phyloP scores from a whole-genome alignment of 2,888 invertebrate species.

The Conchocele bisecta region DNA sequence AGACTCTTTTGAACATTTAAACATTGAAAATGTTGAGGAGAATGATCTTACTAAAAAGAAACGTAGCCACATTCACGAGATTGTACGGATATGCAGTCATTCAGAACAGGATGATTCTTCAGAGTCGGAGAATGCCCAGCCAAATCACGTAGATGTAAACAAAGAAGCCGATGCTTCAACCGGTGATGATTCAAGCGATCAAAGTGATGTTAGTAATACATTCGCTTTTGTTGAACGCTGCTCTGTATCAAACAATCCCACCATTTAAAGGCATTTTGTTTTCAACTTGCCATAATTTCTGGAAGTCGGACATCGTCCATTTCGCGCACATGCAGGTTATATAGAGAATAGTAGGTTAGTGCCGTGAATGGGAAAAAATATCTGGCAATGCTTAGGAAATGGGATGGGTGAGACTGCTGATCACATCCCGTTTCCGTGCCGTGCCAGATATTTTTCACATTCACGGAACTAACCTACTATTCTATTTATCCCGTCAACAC shows the following conservation, averaged over 20 bases:
- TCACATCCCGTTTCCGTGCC: too few relatives aligned
- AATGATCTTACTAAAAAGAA: constrained; percentile 41
- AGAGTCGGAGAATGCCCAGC: constrained; percentile 24
- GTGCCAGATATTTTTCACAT: too few relatives aligned
- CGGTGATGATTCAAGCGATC: constrained; percentile 66
- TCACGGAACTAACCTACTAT: too few relatives aligned
- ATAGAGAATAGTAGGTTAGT: background rate
- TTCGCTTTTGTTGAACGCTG: background rate
- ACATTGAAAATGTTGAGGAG: constrained; percentile 58
- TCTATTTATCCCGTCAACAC: too few relatives aligned
- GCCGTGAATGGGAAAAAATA: too few relatives aligned
- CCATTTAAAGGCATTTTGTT: background rate
- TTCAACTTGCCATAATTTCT: background rate
- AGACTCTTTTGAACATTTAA: constrained; percentile 80
- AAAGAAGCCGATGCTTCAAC: constrained; percentile 51
- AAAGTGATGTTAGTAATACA: constrained; percentile 49
- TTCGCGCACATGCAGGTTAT: background rate
- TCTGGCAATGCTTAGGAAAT: too few relatives aligned
- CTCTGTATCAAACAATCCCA: too few relatives aligned
- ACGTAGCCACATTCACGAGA: constrained; percentile 63
- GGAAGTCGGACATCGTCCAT: background rate
- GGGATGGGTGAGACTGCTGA: too few relatives aligned
- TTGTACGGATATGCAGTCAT: constrained; percentile 61
- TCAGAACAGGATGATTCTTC: constrained; percentile 24
- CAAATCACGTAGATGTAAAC: constrained; percentile 15